Conservation (phyloP, 1,140 invertebrate genomes). For the Lepidotrigona ventralis region DNA sequence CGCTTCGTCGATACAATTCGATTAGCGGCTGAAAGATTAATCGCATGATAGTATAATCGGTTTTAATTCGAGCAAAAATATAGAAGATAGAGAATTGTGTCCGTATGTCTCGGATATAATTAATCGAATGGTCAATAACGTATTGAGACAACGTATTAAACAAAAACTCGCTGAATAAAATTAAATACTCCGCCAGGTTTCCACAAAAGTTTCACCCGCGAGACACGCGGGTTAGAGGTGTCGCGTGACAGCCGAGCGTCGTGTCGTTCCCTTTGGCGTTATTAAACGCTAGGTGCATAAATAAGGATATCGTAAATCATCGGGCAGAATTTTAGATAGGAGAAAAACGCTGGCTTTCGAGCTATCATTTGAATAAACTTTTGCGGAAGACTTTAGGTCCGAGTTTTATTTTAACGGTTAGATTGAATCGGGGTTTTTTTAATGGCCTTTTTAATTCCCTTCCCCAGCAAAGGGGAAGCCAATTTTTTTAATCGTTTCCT, state of each 20-base stretch:
- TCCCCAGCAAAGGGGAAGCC: not conserved
- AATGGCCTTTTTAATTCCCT: not conserved
- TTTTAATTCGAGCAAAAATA: too few species aligned
- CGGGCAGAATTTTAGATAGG: constrained; percentile 41
- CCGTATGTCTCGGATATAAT: not conserved
- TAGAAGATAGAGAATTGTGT: too few species aligned
- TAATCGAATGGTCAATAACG: not conserved
- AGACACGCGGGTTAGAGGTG: constrained; percentile 8
- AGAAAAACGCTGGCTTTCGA: constrained; percentile 34
- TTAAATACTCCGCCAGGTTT: not conserved
- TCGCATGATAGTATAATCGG: not conserved
- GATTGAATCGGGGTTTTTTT: constrained; percentile 35
- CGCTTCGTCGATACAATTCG: not conserved
- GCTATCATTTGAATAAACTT: constrained; percentile 52
- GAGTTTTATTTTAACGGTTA: constrained; percentile 38
- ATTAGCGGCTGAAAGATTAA: not conserved
- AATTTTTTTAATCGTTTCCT: constrained; percentile 19
- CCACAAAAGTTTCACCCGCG: not conserved
- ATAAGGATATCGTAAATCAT: constrained; percentile 54
- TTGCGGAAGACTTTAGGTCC: constrained; percentile 21
- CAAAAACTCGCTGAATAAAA: too few species aligned
- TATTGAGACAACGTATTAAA: not conserved
- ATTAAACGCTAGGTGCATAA: constrained; percentile 48
- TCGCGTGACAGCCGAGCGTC: constrained; percentile 38
- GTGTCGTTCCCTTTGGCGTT: constrained; percentile 36